A percentile compares a stretch with the other conserved stretches of the same genome.
These are phyloP conservation scores for Cataglyphis altisquamis DNA, from an alignment of 2,888 invertebrate genomes.

Conservation along the genomic window DNA sequence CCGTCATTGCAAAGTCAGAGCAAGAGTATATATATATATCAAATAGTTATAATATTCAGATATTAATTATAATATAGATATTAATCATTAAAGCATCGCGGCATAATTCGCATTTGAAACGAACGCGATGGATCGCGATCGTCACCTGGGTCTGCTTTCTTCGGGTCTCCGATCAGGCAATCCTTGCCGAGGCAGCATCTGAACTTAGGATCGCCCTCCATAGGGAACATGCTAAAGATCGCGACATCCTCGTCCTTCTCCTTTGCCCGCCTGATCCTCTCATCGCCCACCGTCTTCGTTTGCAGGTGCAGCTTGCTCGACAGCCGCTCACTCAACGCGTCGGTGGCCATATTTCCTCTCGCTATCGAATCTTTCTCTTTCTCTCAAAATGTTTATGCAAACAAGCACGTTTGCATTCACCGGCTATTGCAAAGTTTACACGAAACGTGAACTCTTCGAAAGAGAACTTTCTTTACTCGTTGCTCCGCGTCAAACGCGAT, in stretches of 20 bases:
- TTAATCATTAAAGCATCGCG: neutral
- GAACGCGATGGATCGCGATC: conserved; percentile 18
- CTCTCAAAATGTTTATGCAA: conserved; percentile 22
- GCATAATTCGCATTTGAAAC: neutral
- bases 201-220: conserved; percentile 91
- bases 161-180: conserved; percentile 92
- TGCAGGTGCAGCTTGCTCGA: conserved; percentile 90
- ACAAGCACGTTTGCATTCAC: conserved; percentile 38
- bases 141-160: conserved; percentile 93
- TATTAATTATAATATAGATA: neutral
- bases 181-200: conserved; percentile 92
- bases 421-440: conserved; percentile 8
- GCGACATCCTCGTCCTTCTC: conserved; percentile 96
- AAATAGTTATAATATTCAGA: neutral
- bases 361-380: conserved; percentile 56
- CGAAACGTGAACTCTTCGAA: neutral
- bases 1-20: neutral
- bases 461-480: conserved; percentile 11
- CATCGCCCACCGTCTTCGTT: conserved; percentile 94
- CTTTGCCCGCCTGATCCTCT: conserved; percentile 92
- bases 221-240: conserved; percentile 94
- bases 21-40: neutral
- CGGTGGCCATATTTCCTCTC: conserved; percentile 89
- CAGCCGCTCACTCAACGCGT: conserved; percentile 93
- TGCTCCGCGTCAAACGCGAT: neutral